Evolutionary conservation across 2,797 vertebrate species (phyloP).

Genomic region (Labeo calbasu): DNA sequence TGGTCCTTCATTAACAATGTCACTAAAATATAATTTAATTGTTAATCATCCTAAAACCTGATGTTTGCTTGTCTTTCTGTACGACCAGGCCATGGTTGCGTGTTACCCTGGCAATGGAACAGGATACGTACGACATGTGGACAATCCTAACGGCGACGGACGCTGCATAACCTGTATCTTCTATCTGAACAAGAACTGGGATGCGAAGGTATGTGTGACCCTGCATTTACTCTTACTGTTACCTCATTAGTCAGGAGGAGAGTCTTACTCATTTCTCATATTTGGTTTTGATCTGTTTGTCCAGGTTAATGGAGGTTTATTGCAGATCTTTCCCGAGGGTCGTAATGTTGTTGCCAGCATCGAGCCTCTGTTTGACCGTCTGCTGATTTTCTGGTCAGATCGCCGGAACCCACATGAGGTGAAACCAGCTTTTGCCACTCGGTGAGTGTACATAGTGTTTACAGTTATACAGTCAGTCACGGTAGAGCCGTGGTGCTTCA

Average conservation of each 20-base stretch:
- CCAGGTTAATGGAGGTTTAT: slow-evolving; percentile 85
- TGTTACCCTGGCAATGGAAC: slow-evolving; percentile 91
- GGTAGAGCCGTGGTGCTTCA: background rate
- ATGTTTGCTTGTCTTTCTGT: slow-evolving; percentile 34
- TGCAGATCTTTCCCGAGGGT: slow-evolving; percentile 90
- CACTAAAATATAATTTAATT: background rate
- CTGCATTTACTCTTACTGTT: background rate
- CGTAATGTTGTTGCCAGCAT: slow-evolving; percentile 88
- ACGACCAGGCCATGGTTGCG: slow-evolving; percentile 88
- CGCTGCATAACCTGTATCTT: slow-evolving; percentile 95
- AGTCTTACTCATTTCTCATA: background rate
- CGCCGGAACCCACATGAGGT: slow-evolving; percentile 93
- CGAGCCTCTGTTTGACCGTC: slow-evolving; percentile 84
- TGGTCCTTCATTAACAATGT: background rate
- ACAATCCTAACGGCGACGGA: slow-evolving; percentile 91
- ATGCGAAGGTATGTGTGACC: slow-evolving; percentile 78
- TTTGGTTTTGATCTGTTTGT: slow-evolving; percentile 47
- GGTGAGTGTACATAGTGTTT: slow-evolving; percentile 71
- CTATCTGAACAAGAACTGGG: slow-evolving; percentile 94
- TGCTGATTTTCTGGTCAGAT: slow-evolving; percentile 93
- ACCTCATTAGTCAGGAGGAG: background rate
- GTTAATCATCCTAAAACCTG: background rate
- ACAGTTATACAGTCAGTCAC: background rate
- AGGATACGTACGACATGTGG: slow-evolving; percentile 91
- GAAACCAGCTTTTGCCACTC: slow-evolving; percentile 87